Conservation (phyloP, 2,113 vertebrate species). For the Campylorhamphus procurvoides region DNA sequence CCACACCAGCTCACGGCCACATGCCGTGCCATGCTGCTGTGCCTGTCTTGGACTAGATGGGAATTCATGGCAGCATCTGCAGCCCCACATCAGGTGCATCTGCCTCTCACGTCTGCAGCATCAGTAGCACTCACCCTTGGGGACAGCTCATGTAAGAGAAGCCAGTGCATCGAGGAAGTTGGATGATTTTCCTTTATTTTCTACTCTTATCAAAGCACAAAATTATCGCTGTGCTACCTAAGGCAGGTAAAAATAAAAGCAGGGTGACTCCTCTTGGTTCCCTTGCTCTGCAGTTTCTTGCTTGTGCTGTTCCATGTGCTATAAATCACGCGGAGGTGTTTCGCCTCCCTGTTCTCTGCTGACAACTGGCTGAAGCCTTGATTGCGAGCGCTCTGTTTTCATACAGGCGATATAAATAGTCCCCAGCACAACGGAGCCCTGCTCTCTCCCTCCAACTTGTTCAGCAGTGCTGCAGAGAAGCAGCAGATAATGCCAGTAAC, state of each 20-base stretch:
- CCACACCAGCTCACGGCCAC: not conserved
- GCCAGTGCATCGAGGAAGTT: not conserved
- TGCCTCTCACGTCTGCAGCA: not conserved
- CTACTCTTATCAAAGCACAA: not conserved
- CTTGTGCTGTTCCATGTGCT: conserved; percentile 48
- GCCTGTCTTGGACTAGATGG: not conserved
- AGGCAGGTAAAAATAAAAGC: conserved; percentile 49
- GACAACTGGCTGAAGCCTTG: conserved; percentile 64
- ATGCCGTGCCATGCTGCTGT: fast-evolving
- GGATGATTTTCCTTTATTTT: not conserved
- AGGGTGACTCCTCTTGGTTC: conserved; percentile 33
- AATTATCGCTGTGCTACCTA: not conserved
- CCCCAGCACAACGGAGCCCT: not conserved
- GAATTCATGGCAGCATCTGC: not conserved
- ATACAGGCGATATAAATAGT: conserved; percentile 63
- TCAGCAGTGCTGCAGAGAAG: not conserved
- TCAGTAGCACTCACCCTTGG: not conserved
- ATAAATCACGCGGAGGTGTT: conserved; percentile 65
- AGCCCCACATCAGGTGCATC: fast-evolving
- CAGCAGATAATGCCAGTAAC: conserved; percentile 21
- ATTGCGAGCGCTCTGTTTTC: conserved; percentile 52
- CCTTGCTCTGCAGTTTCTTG: conserved; percentile 46
- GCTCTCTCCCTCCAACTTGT: conserved; percentile 43
- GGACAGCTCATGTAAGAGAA: not conserved
- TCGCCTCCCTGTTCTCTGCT: conserved; percentile 53